These are phyloP conservation scores for Jordanella pulchra DNA, from an alignment of 2,797 vertebrate genomes.

Conservation along the genomic window DNA sequence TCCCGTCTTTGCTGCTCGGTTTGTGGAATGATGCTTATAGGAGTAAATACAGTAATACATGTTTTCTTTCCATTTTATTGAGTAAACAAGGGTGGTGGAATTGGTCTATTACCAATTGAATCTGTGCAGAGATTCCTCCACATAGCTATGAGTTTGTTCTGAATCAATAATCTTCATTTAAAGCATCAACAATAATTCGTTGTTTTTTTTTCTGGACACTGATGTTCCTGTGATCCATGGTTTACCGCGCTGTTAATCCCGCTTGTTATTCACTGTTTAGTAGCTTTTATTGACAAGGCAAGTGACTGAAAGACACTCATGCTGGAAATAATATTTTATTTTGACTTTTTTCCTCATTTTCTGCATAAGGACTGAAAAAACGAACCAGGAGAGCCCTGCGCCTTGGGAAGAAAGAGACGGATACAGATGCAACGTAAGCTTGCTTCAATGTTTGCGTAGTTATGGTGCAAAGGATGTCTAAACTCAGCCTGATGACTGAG, in stretches of 20 bases:
- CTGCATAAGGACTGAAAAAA: slow-evolving; percentile 91
- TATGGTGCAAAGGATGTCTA: background rate
- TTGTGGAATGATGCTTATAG: background rate
- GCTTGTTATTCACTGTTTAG: slow-evolving; percentile 31
- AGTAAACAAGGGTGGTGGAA: slow-evolving; percentile 27
- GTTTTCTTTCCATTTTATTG: slow-evolving; percentile 32
- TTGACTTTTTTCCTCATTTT: background rate
- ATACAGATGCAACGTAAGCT: slow-evolving; percentile 92
- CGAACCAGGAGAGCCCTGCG: slow-evolving; percentile 96
- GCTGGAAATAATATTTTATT: slow-evolving; percentile 1
- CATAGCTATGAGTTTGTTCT: slow-evolving; percentile 29
- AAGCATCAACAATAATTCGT: slow-evolving; percentile 18
- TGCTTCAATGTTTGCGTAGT: background rate
- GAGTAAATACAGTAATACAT: no score
- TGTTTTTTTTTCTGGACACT: background rate
- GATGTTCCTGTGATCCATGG: background rate
- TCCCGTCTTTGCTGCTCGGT: background rate
- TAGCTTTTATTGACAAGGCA: slow-evolving; percentile 32
- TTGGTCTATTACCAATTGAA: slow-evolving; percentile 19
- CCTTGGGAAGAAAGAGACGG: slow-evolving; percentile 97
- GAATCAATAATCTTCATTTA: slow-evolving; percentile 26
- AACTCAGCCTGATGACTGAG: background rate
- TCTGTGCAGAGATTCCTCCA: slow-evolving; percentile 23
- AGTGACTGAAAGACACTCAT: slow-evolving; percentile 21
- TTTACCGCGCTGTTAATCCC: slow-evolving; percentile 19